A percentile compares a stretch with the other conserved stretches of the same genome.
Conservation (phyloP, 2,888 invertebrate species). For the Tipula lateralis region DNA sequence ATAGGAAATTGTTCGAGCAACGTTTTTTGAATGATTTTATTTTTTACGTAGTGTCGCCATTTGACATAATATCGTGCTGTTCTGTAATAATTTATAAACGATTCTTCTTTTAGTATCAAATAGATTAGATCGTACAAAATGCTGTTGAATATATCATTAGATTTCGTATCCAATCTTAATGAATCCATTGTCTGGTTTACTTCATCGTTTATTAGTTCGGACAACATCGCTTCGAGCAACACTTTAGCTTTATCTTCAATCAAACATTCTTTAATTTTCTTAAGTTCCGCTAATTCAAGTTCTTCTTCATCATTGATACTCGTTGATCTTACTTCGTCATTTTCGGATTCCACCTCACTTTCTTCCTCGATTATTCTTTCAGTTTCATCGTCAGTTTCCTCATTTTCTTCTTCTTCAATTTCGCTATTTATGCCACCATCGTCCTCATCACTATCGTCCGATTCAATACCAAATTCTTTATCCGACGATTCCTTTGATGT, state of each 20-base stretch:
- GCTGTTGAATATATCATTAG: slow-evolving; percentile 34
- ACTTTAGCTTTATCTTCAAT: slow-evolving; percentile 32
- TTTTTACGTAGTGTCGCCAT: slow-evolving; percentile 44
- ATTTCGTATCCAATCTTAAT: slow-evolving; percentile 37
- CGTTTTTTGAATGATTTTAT: slow-evolving; percentile 45
- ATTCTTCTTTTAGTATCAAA: slow-evolving; percentile 44
- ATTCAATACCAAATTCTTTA: slow-evolving; percentile 27
- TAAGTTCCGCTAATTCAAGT: slow-evolving; percentile 35
- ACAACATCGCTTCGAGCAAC: slow-evolving; percentile 26
- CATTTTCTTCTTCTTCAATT: slow-evolving; percentile 34
- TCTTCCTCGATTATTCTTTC: slow-evolving; percentile 32
- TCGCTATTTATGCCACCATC: slow-evolving; percentile 29
- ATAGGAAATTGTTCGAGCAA: slow-evolving; percentile 54
- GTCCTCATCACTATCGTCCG: slow-evolving; percentile 19
- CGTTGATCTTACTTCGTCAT: slow-evolving; percentile 37
- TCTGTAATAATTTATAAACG: slow-evolving; percentile 45
- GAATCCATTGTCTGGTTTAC: slow-evolving; percentile 38
- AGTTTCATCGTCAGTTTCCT: slow-evolving; percentile 35
- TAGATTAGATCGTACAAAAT: slow-evolving; percentile 43
- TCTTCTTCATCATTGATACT: slow-evolving; percentile 36
- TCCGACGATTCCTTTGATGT: slow-evolving; percentile 26
- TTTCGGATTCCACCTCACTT: slow-evolving; percentile 31
- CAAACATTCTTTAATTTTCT: slow-evolving; percentile 35
- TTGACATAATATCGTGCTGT: slow-evolving; percentile 44
- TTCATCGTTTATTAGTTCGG: slow-evolving; percentile 31